A percentile compares a stretch with the other conserved stretches of the same genome.
Evolutionary conservation across 2,888 invertebrate genomes (phyloP).

Genomic region (Tipula helvola): DNA sequence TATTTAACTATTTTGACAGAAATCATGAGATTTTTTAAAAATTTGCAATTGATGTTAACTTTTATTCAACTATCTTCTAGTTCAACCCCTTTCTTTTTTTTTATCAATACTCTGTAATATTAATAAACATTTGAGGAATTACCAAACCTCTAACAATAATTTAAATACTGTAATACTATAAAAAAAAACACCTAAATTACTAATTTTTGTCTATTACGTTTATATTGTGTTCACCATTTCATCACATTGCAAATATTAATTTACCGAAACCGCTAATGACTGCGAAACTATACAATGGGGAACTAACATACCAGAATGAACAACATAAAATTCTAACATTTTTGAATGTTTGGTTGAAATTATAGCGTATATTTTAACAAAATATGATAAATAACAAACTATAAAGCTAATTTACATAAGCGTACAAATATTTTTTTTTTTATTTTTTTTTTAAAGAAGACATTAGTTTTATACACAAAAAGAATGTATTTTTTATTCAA

Average conservation of each 20-base stretch:
- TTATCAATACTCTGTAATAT: background rate
- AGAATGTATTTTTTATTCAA: background rate
- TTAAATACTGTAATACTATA: background rate
- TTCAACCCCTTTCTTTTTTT: background rate
- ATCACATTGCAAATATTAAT: background rate
- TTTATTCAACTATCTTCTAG: background rate
- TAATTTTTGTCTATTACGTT: background rate
- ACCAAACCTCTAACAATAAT: background rate
- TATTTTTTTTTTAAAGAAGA: background rate
- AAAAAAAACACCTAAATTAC: background rate
- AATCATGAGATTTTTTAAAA: background rate
- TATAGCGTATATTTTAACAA: background rate
- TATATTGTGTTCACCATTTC: background rate
- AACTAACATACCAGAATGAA: background rate
- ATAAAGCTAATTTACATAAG: background rate
- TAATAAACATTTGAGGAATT: background rate
- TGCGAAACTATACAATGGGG: background rate
- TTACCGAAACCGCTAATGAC: constrained; percentile 4
- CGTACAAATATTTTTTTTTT: background rate
- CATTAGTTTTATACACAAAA: background rate
- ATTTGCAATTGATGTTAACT: background rate
- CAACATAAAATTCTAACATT: background rate
- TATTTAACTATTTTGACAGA: background rate
- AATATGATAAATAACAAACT: background rate
- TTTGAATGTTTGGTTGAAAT: background rate